A percentile compares a stretch with the other conserved stretches of the same genome.
Evolutionary conservation across 2,113 vertebrate genomes (phyloP).

Genomic region (Talpa occidentalis): DNA sequence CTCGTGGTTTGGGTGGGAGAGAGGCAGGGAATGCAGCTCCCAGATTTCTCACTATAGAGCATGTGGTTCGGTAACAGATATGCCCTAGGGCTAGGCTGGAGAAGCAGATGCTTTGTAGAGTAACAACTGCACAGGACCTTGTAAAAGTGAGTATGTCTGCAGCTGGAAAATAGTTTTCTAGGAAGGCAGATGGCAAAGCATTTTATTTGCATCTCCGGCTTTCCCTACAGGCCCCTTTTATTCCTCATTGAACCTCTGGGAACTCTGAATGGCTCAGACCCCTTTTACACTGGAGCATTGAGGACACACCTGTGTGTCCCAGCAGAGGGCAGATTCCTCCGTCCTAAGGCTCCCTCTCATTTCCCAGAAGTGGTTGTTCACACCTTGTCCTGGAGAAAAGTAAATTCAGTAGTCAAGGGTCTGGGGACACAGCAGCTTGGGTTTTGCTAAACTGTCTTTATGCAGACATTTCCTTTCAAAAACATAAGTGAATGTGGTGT

Average conservation of each 20-base stretch:
- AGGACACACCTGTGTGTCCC: neutral
- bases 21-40: neutral
- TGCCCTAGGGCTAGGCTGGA: neutral
- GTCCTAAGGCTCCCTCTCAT: neutral
- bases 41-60: constrained; percentile 35
- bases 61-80: constrained; percentile 44
- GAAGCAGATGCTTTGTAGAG: neutral
- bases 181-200: constrained; percentile 5
- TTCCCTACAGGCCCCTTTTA: neutral
- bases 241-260: neutral
- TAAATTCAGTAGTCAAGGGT: neutral
- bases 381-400: constrained; percentile 49
- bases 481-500: neutral
- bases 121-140: neutral
- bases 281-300: neutral
- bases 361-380: constrained; percentile 30
- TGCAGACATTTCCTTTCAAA: neutral
- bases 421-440: neutral
- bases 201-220: neutral
- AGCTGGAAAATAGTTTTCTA: constrained; percentile 55
- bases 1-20: neutral
- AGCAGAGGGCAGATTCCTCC: constrained; percentile 16
- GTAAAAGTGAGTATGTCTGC: constrained; percentile 32
- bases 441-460: neutral
- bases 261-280: neutral